Conservation (phyloP, 1,140 invertebrate genomes). For the Mya arenaria region DNA sequence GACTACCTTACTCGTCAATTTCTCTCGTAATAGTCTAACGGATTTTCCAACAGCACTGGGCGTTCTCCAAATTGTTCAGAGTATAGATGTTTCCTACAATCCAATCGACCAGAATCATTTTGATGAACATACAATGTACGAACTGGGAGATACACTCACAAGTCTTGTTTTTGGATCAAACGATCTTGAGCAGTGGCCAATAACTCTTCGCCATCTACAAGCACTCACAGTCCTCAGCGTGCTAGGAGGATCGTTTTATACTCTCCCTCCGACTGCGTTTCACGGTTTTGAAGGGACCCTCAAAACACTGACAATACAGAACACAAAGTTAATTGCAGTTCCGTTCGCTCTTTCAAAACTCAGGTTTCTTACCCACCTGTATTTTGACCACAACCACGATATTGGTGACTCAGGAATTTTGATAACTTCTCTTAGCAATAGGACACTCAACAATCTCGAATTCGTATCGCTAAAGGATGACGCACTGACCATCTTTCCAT, state of each 20-base stretch:
- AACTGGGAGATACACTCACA: conserved; percentile 29
- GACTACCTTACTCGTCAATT: neutral
- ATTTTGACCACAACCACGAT: conserved; percentile 53
- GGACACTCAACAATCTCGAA: conserved; percentile 7
- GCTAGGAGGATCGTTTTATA: conserved; percentile 30
- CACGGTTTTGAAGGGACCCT: conserved; percentile 52
- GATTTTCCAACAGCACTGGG: conserved; percentile 22
- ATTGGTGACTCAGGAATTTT: conserved; percentile 46
- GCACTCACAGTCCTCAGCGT: conserved; percentile 16
- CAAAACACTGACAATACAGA: conserved; percentile 13
- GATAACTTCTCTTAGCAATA: conserved; percentile 31
- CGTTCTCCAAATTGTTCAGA: neutral
- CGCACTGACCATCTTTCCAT: conserved; percentile 39
- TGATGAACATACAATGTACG: conserved; percentile 26
- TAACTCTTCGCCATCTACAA: conserved; percentile 41
- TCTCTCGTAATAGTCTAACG: neutral
- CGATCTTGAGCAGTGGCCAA: neutral
- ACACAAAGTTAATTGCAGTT: conserved; percentile 44
- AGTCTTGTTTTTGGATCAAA: conserved; percentile 34
- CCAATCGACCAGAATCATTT: conserved; percentile 34
- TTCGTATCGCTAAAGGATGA: conserved; percentile 34
- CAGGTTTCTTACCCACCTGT: conserved; percentile 13
- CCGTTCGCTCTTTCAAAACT: conserved; percentile 38
- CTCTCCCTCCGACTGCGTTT: conserved; percentile 36
- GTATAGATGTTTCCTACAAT: conserved; percentile 24